A percentile compares a stretch with the other conserved stretches of the same genome.
These are phyloP conservation scores for Athene noctua DNA, from an alignment of 2,113 vertebrate genomes.

Conservation along the genomic window DNA sequence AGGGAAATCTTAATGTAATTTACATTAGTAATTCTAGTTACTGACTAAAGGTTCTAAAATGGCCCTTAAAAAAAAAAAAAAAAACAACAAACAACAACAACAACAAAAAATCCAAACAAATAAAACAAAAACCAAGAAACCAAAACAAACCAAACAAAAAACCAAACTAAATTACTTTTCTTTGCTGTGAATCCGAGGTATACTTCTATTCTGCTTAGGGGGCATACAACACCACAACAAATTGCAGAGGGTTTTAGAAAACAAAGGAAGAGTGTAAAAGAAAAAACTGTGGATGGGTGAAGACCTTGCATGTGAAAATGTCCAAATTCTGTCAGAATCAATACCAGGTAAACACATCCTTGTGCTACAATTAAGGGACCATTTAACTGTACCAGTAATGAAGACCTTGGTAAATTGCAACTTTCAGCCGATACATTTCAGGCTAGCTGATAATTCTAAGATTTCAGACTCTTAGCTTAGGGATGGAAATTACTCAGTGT, in stretches of 20 bases:
- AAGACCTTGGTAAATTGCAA: background rate
- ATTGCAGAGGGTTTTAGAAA: background rate
- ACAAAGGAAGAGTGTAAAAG: background rate
- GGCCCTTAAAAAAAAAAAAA: background rate
- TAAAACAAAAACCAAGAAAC: background rate
- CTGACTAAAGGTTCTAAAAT: slow-evolving; percentile 18
- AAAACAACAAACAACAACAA: no score
- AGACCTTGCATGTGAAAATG: background rate
- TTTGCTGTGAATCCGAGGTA: background rate
- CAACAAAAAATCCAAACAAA: no score
- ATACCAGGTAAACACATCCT: background rate
- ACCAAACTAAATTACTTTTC: background rate
- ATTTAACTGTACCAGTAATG: background rate
- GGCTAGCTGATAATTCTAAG: background rate
- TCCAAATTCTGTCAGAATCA: background rate
- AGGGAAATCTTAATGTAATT: slow-evolving; percentile 35
- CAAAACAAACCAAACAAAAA: no score
- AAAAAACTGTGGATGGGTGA: background rate
- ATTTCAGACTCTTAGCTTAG: background rate
- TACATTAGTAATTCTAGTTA: slow-evolving; percentile 21
- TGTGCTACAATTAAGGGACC: background rate
- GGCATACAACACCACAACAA: background rate
- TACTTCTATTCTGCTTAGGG: background rate
- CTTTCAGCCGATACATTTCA: background rate
- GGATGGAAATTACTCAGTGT: background rate